Evolutionary conservation across 1,140 invertebrate species (phyloP).

Genomic region (Macrobrachium rosenbergii): DNA sequence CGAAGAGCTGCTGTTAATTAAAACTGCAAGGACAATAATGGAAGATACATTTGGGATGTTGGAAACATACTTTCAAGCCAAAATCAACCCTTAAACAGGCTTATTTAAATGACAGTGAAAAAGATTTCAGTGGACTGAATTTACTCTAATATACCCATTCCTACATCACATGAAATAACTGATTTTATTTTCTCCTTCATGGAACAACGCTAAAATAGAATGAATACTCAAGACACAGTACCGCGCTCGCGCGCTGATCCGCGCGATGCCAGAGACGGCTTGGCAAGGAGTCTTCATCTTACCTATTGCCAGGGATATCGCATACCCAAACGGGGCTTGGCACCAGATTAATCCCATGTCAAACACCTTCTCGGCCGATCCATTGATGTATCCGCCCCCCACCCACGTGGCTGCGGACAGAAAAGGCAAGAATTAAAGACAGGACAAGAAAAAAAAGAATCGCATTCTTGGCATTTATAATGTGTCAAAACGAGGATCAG

Average conservation of each 20-base stretch:
- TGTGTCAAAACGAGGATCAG: background rate
- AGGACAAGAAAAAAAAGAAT: background rate
- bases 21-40: too few relatives aligned
- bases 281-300: slow-evolving; percentile 67
- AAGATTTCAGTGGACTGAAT: too few relatives aligned
- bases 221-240: too few relatives aligned
- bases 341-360: slow-evolving; percentile 93
- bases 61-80: too few relatives aligned
- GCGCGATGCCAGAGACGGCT: too few relatives aligned
- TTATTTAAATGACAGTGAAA: too few relatives aligned
- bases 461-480: too few relatives aligned
- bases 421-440: background rate
- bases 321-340: slow-evolving; percentile 97
- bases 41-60: too few relatives aligned
- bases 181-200: background rate
- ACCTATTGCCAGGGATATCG: slow-evolving; percentile 93
- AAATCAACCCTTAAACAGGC: too few relatives aligned
- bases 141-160: too few relatives aligned
- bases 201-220: background rate
- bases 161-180: background rate
- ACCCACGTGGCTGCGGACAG: slow-evolving; percentile 90
- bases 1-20: too few relatives aligned
- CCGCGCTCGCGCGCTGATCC: too few relatives aligned
- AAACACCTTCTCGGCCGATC: slow-evolving; percentile 96
- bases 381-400: slow-evolving; percentile 98